These are phyloP conservation scores for Stomatorhinus walkeri DNA, from an alignment of 2,797 vertebrate genomes.

Conservation along the genomic window DNA sequence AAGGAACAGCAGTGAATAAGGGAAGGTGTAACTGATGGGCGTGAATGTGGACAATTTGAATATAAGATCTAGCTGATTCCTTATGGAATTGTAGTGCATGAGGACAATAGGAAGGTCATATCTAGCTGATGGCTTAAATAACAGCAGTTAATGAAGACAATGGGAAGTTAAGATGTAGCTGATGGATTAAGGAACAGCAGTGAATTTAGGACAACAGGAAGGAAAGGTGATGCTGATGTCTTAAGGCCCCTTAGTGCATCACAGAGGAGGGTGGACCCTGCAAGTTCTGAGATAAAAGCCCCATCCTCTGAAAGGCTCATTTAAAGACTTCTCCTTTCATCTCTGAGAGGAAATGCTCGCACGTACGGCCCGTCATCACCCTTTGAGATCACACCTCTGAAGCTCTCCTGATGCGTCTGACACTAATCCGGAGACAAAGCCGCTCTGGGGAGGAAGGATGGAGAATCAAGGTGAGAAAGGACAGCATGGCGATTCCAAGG, in stretches of 20 bases:
- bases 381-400: constrained; percentile 26
- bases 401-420: constrained; percentile 15
- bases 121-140: neutral
- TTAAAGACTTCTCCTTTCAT: constrained; percentile 38
- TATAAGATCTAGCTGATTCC: neutral
- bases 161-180: neutral
- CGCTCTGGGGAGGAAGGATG: constrained; percentile 23
- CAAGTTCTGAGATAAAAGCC: constrained; percentile 2
- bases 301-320: constrained; percentile 32
- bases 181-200: neutral
- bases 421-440: constrained; percentile 12
- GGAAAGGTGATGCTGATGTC: neutral
- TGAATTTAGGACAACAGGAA: neutral
- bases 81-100: neutral
- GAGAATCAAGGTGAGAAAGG: constrained; percentile 30
- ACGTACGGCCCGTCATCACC: constrained; percentile 35
- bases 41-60: neutral
- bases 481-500: constrained; percentile 7
- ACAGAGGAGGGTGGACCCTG: neutral
- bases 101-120: neutral
- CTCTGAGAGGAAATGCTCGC: constrained; percentile 38
- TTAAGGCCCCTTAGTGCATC: constrained; percentile 6
- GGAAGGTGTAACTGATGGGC: neutral
- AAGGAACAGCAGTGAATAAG: neutral
- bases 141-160: neutral